Conservation (phyloP, 2,113 vertebrate species). For the Calidris pugnax region DNA sequence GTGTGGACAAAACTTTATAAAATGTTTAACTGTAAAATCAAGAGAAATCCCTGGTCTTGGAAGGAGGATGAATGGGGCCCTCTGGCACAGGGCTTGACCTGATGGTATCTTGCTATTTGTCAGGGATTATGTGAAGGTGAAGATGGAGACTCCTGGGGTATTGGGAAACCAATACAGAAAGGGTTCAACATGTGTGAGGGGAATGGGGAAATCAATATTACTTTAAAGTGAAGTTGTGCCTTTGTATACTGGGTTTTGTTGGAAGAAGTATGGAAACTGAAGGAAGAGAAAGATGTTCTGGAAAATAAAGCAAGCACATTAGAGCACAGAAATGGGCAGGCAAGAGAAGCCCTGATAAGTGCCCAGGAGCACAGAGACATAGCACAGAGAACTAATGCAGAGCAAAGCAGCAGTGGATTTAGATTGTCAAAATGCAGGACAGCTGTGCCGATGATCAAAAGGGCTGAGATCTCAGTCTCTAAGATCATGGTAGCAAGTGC, state of each 20-base stretch:
- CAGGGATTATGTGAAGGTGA: background rate
- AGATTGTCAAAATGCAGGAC: background rate
- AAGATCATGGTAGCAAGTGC: background rate
- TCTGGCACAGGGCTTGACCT: background rate
- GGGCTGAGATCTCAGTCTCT: background rate
- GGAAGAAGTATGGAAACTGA: background rate
- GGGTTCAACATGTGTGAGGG: background rate
- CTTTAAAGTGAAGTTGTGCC: background rate
- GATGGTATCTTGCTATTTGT: background rate
- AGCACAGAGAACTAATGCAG: background rate
- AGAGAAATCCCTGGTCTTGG: background rate
- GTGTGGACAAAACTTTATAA: background rate
- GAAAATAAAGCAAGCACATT: background rate
- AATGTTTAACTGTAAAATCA: background rate
- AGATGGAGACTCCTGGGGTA: background rate
- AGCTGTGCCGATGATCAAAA: background rate
- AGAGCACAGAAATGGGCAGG: background rate
- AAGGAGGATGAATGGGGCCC: background rate
- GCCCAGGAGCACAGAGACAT: background rate
- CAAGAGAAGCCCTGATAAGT: background rate
- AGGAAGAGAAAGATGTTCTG: background rate
- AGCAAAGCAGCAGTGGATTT: background rate
- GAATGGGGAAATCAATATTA: background rate
- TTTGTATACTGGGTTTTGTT: background rate
- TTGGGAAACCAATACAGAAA: background rate